Conservation (phyloP, 2,888 invertebrate genomes). For the Teleogryllus oceanicus region DNA sequence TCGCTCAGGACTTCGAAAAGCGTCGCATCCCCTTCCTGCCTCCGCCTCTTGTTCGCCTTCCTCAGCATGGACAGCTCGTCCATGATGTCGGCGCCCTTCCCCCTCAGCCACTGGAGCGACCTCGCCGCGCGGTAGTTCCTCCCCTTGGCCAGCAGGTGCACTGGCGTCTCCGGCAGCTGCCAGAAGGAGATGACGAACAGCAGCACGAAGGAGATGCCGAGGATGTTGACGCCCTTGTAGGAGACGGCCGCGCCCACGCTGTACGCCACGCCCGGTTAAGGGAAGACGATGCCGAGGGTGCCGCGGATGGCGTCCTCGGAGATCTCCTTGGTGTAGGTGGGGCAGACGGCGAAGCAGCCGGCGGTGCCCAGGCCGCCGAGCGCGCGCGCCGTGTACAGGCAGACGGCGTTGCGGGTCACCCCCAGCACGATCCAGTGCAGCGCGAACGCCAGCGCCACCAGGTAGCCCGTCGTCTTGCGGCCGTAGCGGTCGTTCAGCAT, state of each 20-base stretch:
- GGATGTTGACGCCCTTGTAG: conserved; percentile 53
- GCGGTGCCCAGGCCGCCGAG: conserved; percentile 58
- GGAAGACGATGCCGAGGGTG: conserved; percentile 56
- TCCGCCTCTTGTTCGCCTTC: background rate
- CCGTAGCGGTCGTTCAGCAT: conserved; percentile 18
- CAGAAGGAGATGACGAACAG: conserved; percentile 51
- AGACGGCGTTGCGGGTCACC: background rate
- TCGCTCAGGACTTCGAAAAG: background rate
- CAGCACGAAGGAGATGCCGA: conserved; percentile 52
- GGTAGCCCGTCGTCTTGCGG: conserved; percentile 24
- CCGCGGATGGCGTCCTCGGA: conserved; percentile 57
- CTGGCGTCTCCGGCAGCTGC: conserved; percentile 59
- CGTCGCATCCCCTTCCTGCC: background rate
- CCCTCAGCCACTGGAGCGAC: conserved; percentile 42
- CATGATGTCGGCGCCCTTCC: conserved; percentile 24
- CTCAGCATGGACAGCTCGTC: background rate
- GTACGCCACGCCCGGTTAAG: conserved; percentile 53
- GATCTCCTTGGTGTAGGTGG: conserved; percentile 63
- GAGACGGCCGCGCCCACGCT: conserved; percentile 51
- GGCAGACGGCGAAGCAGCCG: conserved; percentile 54
- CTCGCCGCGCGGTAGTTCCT: conserved; percentile 48
- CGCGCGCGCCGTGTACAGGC: conserved; percentile 47
- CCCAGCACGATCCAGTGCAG: conserved; percentile 27
- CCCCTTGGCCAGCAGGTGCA: conserved; percentile 50
- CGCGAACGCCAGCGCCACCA: conserved; percentile 24